Evolutionary conservation across 1,140 invertebrate species (phyloP), one percentile per base, ranked within the genome.

Genomic region (Heterodera carotae): DNA sequence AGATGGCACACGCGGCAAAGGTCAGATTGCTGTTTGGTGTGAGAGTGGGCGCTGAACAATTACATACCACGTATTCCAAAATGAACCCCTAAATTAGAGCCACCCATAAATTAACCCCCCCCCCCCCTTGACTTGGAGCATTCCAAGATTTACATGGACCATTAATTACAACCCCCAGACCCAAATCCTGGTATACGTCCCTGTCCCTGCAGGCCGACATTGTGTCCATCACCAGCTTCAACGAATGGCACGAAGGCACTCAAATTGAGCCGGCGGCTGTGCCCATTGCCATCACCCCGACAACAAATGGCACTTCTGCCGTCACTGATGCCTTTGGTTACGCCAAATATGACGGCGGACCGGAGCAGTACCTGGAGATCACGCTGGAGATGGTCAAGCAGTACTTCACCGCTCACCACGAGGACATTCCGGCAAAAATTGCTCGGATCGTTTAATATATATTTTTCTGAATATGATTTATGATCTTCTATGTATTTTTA

Each of bases 221-320:
- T 34, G 76, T 90, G 33, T 89, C 88, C 25, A 89, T 90, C 22
- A 90, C 90, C 15, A 89, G 89, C 8, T 90, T 90, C 81, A 90
- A 90, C 82, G 90, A 90, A 80, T 90, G 90, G 90, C 90, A 90
- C 75, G 90, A 90, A 84, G 90, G 90, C 8, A 90, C 89, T 18
- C 90, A 90, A 81, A 89, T 90, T 72, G 90, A 90, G 80, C 84
- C 88, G 67, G 89, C 90, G 3, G 75, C 88, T n/a, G n/a, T n/a
- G n/a, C 27, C 83, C 88, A 22, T 62, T 85, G 33, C 76, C n/a
- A 22, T 76, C 48, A 43, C 39, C 39, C 39, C 0, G 39, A 81
- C 67, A 62, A 22, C 48, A 4, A 82, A 82, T 34, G 64, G n/a
- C 43, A 84, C 76, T 2, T 60, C 60, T 25, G 59, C 34, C 48